These are phyloP conservation scores for Tiaroga cobitis DNA, from an alignment of 2,797 vertebrate species.

Conservation along the genomic window DNA sequence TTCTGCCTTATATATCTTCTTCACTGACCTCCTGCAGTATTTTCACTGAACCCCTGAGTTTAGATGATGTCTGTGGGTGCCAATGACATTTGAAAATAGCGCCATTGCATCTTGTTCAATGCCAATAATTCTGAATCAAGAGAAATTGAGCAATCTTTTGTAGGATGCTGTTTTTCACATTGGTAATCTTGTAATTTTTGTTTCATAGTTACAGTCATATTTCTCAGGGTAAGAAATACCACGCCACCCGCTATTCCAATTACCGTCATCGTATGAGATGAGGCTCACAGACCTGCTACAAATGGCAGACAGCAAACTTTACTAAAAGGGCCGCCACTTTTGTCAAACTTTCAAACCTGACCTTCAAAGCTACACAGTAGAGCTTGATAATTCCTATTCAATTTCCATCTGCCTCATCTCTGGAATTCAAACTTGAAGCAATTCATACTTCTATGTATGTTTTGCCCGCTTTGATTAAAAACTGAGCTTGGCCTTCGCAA, in stretches of 20 bases:
- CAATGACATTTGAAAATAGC: conserved; percentile 10
- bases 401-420: conserved; percentile 15
- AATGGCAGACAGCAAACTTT: conserved; percentile 24
- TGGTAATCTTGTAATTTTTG: not conserved
- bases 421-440: conserved; percentile 28
- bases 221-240: conserved; percentile 1
- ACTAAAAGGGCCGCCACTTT: conserved; percentile 33
- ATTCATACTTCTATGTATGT: conserved; percentile 37
- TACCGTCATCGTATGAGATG: conserved; percentile 5
- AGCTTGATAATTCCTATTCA: conserved; percentile 29
- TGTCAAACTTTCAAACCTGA: conserved; percentile 40
- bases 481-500: conserved; percentile 2
- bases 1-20: not conserved
- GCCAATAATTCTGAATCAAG: not conserved
- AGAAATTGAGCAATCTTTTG: not conserved
- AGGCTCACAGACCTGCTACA: conserved; percentile 19
- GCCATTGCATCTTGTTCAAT: not conserved
- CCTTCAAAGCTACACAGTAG: conserved; percentile 33
- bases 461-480: conserved; percentile 38
- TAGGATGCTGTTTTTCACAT: conserved; percentile 14
- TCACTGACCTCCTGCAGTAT: not conserved
- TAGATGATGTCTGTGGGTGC: not conserved
- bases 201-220: conserved; percentile 32
- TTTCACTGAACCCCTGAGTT: conserved; percentile 9
- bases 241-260: conserved; percentile 14